Evolutionary conservation across 2,113 vertebrate genomes (phyloP), one percentile per base, ranked within the genome.

Genomic region (Gallinago jamesoni): DNA sequence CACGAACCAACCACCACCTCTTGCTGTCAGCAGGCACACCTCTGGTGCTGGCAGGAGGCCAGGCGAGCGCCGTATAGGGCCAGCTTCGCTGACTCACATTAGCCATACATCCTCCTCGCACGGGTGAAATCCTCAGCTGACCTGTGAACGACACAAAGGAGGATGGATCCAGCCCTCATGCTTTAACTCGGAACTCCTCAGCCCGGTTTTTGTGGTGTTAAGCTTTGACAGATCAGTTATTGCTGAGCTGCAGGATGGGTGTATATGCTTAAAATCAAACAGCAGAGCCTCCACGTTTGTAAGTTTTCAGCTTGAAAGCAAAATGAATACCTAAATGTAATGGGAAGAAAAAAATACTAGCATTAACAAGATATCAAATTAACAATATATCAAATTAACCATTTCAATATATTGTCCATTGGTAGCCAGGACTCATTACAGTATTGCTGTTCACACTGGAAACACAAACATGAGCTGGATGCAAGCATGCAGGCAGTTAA

Each of bases 271-370:
- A 63, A 75, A 91, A 89, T 23, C 45, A 85, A 96, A 93, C 11
- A 50, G 41, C 59, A 91, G 68, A 85, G 24, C 31, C 57, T 20
- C 4, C 25, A 39, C 1, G 0, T 48, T 56, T 50, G 2, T 16
- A 39, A 47, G 31, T 72, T 87, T 94, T 92, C 45, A 78, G 41
- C 23, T 25, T 45, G 37, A 79, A 72, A 89, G 27, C 23, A 48
- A 87, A 90, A 43, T 16, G 1, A 39, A 1, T 35, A 77, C 63
- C 64, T 75, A 60, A 94, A 93, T 27, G 13, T 68, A 72, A 84
- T 28, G 57, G 64, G 68, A 88, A 91, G 47, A 96, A 97, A 97
- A 97, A 95, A 78, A 75, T 13, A 84, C 74, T 57, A 91, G 88
- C 94, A 94, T 84, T 89, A 97, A 59, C 8, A 70, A 75, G 35